A percentile compares a stretch with the other conserved stretches of the same genome.
These are phyloP conservation scores for Bucorvus abyssinicus DNA, from an alignment of 2,797 vertebrate genomes.

Conservation along the genomic window DNA sequence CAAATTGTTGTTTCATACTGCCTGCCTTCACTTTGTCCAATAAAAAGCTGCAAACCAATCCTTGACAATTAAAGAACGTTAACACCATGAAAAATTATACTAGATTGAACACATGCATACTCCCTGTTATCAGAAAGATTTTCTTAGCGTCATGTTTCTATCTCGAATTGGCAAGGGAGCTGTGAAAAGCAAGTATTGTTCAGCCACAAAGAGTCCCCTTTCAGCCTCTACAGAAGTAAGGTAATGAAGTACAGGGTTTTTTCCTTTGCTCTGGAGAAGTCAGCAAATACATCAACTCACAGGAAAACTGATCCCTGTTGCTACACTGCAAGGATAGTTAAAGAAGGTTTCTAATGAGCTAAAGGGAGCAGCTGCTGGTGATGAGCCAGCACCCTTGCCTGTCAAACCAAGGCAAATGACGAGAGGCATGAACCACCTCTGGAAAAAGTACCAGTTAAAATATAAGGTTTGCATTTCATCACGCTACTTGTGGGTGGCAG, in stretches of 20 bases:
- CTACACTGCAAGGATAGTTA: neutral
- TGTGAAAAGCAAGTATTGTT: constrained; percentile 50
- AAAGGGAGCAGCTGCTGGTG: neutral
- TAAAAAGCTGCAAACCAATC: neutral
- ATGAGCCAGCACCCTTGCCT: neutral
- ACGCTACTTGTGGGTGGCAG: neutral
- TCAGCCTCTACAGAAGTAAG: constrained; percentile 24
- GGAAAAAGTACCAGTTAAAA: neutral
- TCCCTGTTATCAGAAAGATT: constrained; percentile 7
- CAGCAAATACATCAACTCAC: constrained; percentile 18
- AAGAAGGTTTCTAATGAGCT: constrained; percentile 14
- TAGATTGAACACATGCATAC: neutral
- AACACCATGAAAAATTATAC: neutral
- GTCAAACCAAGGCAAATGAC: neutral
- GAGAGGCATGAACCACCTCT: neutral
- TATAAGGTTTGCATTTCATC: neutral
- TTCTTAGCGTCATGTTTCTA: constrained; percentile 45
- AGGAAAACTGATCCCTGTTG: constrained; percentile 19
- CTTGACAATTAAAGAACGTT: neutral
- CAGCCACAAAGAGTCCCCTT: constrained; percentile 3
- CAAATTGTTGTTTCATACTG: neutral
- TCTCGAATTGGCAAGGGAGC: neutral
- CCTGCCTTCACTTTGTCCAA: neutral
- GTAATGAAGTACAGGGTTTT: constrained; percentile 28
- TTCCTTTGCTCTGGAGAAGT: constrained; percentile 22